phyloP scores from a whole-genome alignment of 2,797 vertebrate genomes.

The Eleutherodactylus coqui region DNA sequence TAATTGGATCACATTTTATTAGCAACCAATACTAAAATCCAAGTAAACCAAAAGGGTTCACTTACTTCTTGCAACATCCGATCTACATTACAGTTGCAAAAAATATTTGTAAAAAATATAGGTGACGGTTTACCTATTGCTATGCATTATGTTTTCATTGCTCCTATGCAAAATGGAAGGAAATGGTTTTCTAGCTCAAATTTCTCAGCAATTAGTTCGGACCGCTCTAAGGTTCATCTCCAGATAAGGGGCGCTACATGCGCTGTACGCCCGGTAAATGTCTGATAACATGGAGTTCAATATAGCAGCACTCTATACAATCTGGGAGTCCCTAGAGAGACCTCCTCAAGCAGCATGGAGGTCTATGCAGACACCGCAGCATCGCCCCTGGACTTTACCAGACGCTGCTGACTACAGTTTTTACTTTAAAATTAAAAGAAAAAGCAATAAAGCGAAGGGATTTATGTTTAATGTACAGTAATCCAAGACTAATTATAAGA shows the following conservation, averaged over 20 bases:
- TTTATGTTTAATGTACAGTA: slow-evolving; percentile 8
- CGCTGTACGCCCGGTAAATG: background rate
- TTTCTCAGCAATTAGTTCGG: too few relatives aligned
- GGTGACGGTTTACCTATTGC: too few relatives aligned
- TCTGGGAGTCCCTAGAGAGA: background rate
- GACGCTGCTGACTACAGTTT: background rate
- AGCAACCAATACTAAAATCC: too few relatives aligned
- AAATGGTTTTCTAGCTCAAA: too few relatives aligned
- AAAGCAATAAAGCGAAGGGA: slow-evolving; percentile 12
- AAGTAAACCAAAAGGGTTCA: too few relatives aligned
- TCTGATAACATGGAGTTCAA: background rate
- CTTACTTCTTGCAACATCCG: too few relatives aligned
- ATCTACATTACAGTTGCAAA: too few relatives aligned
- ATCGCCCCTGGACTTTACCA: background rate
- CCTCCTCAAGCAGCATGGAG: background rate
- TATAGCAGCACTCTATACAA: background rate
- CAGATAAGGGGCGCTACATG: background rate
- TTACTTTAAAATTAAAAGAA: background rate
- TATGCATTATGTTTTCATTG: too few relatives aligned
- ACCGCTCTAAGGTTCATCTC: too few relatives aligned
- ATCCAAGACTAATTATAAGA: slow-evolving; percentile 10
- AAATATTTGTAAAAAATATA: too few relatives aligned
- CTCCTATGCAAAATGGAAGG: too few relatives aligned
- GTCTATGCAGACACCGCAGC: background rate
- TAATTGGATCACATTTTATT: too few relatives aligned